Evolutionary conservation across 2,888 invertebrate genomes (phyloP), one percentile per base, ranked within the genome.

Genomic region (Tuberolachnus salignus): DNA sequence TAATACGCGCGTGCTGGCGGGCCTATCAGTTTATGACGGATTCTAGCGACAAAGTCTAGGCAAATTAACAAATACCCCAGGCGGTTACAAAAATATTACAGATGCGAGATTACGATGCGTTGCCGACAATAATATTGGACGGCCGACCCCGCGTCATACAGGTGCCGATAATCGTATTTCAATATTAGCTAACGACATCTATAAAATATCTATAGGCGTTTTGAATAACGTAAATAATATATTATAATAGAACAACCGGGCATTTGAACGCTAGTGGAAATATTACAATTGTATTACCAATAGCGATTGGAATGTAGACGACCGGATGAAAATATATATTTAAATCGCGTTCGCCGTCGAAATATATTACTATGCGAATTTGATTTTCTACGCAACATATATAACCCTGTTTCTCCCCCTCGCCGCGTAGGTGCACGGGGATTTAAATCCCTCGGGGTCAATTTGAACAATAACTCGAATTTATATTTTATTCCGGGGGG

Each of bases 401-500:
- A n/a, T n/a, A n/a, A n/a, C n/a, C n/a, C n/a, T 57, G 26, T 57
- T 26, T 57, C 46, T 59, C 67, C 67, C 75, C 57, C 4, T 21
- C 21, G 21, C 21, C 23, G 59, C 59, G 67, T 59, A 75, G 23
- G 34, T 34, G 6, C 75, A 4, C 34, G 21, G 75, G 75, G 59
- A 78, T 59, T 78, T 16, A 34, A 78, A 55, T 46, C 75, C 23
- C 75, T 21, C 10, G 75, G 49, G 75, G 34, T 59, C 75, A 21
- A 67, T 78, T 78, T 78, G 49, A 46, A 13, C 75, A 3, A 57
- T 49, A 57, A 75, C 75, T 57, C 57, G 46, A 67, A 34, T 34
- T 34, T 34, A 34, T 34, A 34, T 75, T 75, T 49, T 49, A 57
- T 67, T 46, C 75, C 67, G 23, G 16, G 4, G 6, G 75, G 49